These are phyloP conservation scores for Drosophila sordidapex DNA, from an alignment of 2,888 invertebrate genomes.

Conservation along the genomic window DNA sequence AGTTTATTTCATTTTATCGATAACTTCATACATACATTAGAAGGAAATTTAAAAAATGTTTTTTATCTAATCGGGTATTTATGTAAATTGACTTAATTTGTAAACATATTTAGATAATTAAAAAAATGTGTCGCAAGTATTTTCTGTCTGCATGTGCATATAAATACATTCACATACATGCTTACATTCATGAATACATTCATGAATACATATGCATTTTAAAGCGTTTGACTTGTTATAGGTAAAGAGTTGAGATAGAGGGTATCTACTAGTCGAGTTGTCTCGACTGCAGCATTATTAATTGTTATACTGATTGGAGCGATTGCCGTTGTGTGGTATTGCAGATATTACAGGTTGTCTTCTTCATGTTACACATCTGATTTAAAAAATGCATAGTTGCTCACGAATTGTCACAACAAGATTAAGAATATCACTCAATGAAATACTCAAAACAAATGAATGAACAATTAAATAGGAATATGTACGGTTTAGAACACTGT, in stretches of 20 bases:
- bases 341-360: neutral
- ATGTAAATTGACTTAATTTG: neutral
- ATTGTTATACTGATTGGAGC: neutral
- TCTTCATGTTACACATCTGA: neutral
- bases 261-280: neutral
- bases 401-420: neutral
- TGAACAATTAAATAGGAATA: neutral
- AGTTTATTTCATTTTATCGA: neutral
- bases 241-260: neutral
- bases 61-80: neutral
- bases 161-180: no score
- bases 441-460: neutral
- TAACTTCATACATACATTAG: neutral
- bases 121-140: neutral
- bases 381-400: neutral
- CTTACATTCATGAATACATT: neutral
- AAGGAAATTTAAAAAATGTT: neutral
- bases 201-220: neutral
- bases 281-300: neutral
- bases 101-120: neutral
- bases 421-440: neutral
- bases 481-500: neutral
- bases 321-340: neutral
- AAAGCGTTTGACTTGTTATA: neutral
- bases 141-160: neutral